These are phyloP conservation scores for Pristionchus arcanus DNA, from an alignment of 2,888 invertebrate genomes.

Conservation along the genomic window DNA sequence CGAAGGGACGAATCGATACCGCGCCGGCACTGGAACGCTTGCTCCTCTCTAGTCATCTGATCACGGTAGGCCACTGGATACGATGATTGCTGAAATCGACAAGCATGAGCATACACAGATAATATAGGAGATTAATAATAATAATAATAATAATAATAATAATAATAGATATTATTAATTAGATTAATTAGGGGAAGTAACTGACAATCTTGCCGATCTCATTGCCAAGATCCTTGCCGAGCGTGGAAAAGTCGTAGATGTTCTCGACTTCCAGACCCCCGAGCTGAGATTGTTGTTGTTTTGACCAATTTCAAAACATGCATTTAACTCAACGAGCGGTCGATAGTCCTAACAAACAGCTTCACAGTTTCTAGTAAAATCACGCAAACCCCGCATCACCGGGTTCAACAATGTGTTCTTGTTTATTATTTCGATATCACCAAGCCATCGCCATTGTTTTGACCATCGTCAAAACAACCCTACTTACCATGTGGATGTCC, in stretches of 20 bases:
- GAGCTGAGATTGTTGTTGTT: not conserved
- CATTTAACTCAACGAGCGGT: too few species aligned
- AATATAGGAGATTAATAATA: not conserved
- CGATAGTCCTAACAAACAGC: too few species aligned
- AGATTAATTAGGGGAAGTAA: not conserved
- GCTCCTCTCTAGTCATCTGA: not conserved
- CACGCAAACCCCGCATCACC: too few species aligned
- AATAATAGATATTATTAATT: not conserved
- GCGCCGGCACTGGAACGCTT: not conserved
- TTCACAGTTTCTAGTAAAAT: too few species aligned
- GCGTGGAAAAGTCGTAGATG: conserved; percentile 38
- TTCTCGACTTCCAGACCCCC: conserved; percentile 54
- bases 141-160: not conserved
- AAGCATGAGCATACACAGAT: not conserved
- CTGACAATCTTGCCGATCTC: conserved; percentile 53
- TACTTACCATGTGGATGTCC: conserved; percentile 1
- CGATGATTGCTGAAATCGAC: not conserved
- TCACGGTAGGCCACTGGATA: not conserved
- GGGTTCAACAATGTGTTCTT: too few species aligned
- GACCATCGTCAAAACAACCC: too few species aligned
- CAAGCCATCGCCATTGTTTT: too few species aligned
- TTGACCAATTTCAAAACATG: too few species aligned
- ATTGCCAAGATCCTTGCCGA: conserved; percentile 40
- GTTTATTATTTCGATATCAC: too few species aligned
- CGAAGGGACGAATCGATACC: not conserved